phyloP scores from a whole-genome alignment of 2,888 invertebrate genomes.

The Cephalotes varians region DNA sequence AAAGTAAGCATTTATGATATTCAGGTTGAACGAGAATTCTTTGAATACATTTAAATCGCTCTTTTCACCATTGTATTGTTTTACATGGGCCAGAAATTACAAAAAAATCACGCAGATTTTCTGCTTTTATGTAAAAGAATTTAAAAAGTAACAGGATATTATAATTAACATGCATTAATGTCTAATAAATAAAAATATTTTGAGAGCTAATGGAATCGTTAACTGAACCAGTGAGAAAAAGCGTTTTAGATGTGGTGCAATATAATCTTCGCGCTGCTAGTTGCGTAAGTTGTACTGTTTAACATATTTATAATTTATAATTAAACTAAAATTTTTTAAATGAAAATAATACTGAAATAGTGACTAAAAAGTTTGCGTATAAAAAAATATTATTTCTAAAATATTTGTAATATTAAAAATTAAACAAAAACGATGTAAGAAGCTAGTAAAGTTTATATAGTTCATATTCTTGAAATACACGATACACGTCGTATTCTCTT shows the following conservation, averaged over 20 bases:
- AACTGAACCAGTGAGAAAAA: slow-evolving; percentile 70
- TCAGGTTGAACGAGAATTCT: background rate
- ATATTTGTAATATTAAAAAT: background rate
- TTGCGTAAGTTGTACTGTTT: slow-evolving; percentile 65
- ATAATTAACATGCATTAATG: background rate
- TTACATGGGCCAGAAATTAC: background rate
- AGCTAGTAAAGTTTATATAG: background rate
- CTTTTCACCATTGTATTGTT: background rate
- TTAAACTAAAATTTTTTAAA: background rate
- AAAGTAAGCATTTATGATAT: background rate
- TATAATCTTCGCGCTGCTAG: slow-evolving; percentile 69
- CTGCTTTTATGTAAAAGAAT: background rate
- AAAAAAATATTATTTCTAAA: background rate
- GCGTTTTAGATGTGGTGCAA: slow-evolving; percentile 74
- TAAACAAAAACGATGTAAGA: background rate
- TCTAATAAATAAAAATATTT: background rate
- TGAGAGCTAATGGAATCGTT: slow-evolving; percentile 52
- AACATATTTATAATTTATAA: background rate
- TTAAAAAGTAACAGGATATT: background rate
- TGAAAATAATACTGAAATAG: background rate
- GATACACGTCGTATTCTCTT: slow-evolving; percentile 23
- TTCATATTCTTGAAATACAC: background rate
- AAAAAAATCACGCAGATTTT: background rate
- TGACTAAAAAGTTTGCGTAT: background rate
- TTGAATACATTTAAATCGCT: slow-evolving; percentile 22